These are phyloP conservation scores for Pelecanoides urinatrix DNA, from an alignment of 2,113 vertebrate genomes.

Conservation along the genomic window DNA sequence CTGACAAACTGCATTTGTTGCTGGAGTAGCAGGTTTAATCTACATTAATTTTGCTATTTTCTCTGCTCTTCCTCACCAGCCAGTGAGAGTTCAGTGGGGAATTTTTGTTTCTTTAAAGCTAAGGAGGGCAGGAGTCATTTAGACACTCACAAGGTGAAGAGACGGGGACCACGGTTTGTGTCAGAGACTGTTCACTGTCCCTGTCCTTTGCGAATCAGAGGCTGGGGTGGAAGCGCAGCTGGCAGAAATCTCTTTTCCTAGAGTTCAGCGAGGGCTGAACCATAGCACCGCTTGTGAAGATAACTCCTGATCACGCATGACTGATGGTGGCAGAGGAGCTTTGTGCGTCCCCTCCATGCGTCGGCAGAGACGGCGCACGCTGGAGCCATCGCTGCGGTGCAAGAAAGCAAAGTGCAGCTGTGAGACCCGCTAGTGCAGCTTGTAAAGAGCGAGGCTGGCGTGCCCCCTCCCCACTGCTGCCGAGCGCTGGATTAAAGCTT, in stretches of 20 bases:
- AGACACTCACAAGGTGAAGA: too few relatives aligned
- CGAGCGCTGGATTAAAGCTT: not conserved
- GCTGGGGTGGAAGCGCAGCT: not conserved
- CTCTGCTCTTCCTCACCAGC: not conserved
- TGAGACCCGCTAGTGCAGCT: not conserved
- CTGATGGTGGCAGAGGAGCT: not conserved
- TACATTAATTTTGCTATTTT: not conserved
- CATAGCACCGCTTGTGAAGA: not conserved
- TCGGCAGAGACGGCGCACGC: not conserved
- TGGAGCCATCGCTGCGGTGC: accelerated
- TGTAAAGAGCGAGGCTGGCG: not conserved
- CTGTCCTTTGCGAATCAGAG: accelerated
- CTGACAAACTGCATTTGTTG: not conserved
- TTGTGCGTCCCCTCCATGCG: not conserved
- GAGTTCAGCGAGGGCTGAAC: not conserved
- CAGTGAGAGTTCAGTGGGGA: not conserved
- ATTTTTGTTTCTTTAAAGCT: not conserved
- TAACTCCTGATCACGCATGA: too few relatives aligned
- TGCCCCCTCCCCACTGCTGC: not conserved
- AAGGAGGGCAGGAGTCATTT: not conserved
- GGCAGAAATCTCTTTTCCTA: not conserved
- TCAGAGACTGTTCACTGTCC: accelerated
- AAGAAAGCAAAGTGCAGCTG: not conserved
- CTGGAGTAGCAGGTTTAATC: not conserved
- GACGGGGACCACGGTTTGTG: accelerated